A percentile compares a stretch with the other conserved stretches of the same genome.
Conservation (phyloP, 1,140 invertebrate species). For the Drosophila ambigua region DNA sequence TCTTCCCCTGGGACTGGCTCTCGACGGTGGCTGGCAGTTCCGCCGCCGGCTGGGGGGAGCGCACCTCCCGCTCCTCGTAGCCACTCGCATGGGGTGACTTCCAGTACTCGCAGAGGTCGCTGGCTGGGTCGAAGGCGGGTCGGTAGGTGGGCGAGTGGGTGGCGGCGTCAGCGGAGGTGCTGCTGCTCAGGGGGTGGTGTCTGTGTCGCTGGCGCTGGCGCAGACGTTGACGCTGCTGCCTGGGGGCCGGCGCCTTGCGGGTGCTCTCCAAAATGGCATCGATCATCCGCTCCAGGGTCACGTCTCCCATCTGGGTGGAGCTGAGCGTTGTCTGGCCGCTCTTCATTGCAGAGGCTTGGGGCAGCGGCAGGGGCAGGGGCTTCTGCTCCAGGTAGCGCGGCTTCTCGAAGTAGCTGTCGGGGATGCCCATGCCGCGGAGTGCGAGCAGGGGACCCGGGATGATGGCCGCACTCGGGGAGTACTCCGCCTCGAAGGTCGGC, state of each 20-base stretch:
- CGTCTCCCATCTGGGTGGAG: conserved; percentile 80
- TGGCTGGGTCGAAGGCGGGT: conserved; percentile 72
- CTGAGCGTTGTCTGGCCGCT: conserved; percentile 51
- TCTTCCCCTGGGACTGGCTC: conserved; percentile 23
- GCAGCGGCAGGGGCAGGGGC: conserved; percentile 1
- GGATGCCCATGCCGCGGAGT: conserved; percentile 74
- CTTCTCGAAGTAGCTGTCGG: conserved; percentile 82
- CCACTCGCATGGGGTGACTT: conserved; percentile 28
- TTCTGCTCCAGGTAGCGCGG: conserved; percentile 72
- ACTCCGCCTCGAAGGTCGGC: conserved; percentile 75
- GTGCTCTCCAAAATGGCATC: conserved; percentile 81
- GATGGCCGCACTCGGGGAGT: conserved; percentile 69
- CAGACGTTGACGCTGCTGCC: conserved; percentile 11
- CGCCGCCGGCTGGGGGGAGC: conserved; percentile 37
- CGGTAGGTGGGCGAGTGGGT: conserved; percentile 62
- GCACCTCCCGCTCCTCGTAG: conserved; percentile 70
- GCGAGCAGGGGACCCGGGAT: conserved; percentile 76
- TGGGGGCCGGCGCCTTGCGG: conserved; percentile 39
- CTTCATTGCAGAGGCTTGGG: not conserved
- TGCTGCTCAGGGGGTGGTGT: conserved; percentile 21
- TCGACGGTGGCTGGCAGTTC: not conserved
- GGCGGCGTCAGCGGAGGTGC: not conserved
- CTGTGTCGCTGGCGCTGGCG: conserved; percentile 3
- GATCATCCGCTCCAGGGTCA: conserved; percentile 81
- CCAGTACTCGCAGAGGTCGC: conserved; percentile 72